Base-by-base conservation (phyloP, 1,140 invertebrate species). In the Sitodiplosis mosellana region DNA sequence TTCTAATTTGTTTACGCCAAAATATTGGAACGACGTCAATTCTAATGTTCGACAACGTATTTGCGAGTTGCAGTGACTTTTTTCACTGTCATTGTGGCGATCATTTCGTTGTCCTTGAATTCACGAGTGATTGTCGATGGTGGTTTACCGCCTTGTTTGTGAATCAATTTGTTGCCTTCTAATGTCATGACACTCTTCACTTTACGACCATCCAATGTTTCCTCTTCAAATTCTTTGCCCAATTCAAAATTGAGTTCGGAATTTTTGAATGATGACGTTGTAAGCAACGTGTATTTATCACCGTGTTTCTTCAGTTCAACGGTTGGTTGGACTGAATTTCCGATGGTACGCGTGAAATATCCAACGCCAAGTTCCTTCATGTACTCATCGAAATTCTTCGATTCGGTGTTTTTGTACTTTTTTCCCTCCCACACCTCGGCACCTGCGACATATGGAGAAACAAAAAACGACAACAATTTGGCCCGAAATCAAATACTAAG, bases 321-420 rank as follows among this genome's bases (percentile, higher is more conserved):
- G 1, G 76, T 75, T 2, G 83, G 83, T 6, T 76, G 81, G 1
- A 83, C 72, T 1, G 73, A 65, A 48, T 75, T 77, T 20, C 78
- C 85, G 50, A 85, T 74, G 65, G 85, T 87, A 33, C 72, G 75
- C 58, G 69, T 75, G 50, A 87, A 67, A 36, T 85, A 56, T 15
- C 78, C 76, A 10, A 91, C 83, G 49, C 84, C 87, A 46, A 86
- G 58, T 44, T 77, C 77, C 67, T 86, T 85, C 80, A 89, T 81
- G 63, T 81, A 87, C 45, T 85, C 82, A 55, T 88, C 84, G 55
- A 88, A 89, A 50, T 86, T 83, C 33, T 87, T 80, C 53, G 78
- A 81, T 49, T 68, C 71, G 21, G 69, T 64, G 52, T 87, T 68
- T 60, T 83, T 83, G 71, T 77, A 87, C 55, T 78, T 80, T 60